Evolutionary conservation across 92 coral and sea anemone species (phyloP).

Genomic region (Pocillopora meandrina): DNA sequence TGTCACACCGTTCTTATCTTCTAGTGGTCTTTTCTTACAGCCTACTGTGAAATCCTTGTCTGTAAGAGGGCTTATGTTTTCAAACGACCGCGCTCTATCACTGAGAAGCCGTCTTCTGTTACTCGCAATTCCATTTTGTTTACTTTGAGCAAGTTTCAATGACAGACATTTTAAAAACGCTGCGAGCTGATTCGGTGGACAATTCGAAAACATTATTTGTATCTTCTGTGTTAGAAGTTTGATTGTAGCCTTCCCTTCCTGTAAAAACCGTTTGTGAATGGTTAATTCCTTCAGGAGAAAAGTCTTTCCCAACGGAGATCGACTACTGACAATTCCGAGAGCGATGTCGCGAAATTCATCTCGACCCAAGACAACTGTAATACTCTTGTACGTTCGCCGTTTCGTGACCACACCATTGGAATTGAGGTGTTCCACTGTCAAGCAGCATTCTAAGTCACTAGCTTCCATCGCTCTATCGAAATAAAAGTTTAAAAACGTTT

Average conservation of each 20-base stretch:
- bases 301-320: slow-evolving; percentile 81
- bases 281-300: slow-evolving; percentile 82
- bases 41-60: slow-evolving; percentile 69
- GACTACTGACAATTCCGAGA: slow-evolving; percentile 26
- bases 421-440: slow-evolving; percentile 75
- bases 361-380: slow-evolving; percentile 78
- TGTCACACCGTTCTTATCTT: slow-evolving; percentile 73
- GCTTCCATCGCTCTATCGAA: slow-evolving; percentile 67
- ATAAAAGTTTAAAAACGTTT: neutral
- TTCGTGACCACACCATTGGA: slow-evolving; percentile 76
- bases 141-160: slow-evolving; percentile 79
- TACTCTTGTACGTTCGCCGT: slow-evolving; percentile 79
- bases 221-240: slow-evolving; percentile 79
- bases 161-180: slow-evolving; percentile 87
- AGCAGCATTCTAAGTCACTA: slow-evolving; percentile 83
- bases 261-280: slow-evolving; percentile 87
- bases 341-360: slow-evolving; percentile 90
- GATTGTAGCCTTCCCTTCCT: slow-evolving; percentile 95
- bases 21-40: slow-evolving; percentile 70
- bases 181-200: slow-evolving; percentile 95
- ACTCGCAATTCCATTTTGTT: slow-evolving; percentile 73
- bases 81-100: slow-evolving; percentile 82
- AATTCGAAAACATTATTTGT: slow-evolving; percentile 90
- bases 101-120: slow-evolving; percentile 86
- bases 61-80: slow-evolving; percentile 90